Evolutionary conservation across 2,113 vertebrate species (phyloP), one percentile per base, ranked within the genome.

Genomic region (Epinephelus cyanopodus): DNA sequence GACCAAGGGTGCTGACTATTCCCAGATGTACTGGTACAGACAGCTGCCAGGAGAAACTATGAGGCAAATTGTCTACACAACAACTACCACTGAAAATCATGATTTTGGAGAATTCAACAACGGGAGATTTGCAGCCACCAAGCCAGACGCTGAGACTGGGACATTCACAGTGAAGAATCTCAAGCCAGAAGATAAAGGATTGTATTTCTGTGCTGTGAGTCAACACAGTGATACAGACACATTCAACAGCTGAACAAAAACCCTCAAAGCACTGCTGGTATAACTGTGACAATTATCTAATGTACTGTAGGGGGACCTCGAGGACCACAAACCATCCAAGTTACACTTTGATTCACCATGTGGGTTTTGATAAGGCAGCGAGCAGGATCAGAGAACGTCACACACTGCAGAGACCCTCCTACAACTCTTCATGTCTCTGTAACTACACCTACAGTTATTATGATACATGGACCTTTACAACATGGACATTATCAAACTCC

Each of bases 11-110:
- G 0, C 0, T 1, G 0, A 0, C 0, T 92, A 83, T 2, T 19
- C 0, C 39, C 70, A 90, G 58, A 95, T 95, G 93, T 93, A 93
- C 90, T 42, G 33, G 33, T 37, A 37, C 33, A 42, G 39, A 42
- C 39, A 42, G 74, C 84, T 67, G 21, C 87, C 84, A 12, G 90
- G 87, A 67, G 57, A 92, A 21, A 68, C 37, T 0, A 89, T 94
- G 83, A 69, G 60, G 13, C 73, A 70, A 14, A 79, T 94, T 0
- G 89, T 95, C 19, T 89, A 72, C 1, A 86, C 64, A 2, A 45
- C 2, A 2, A 3, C 1, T n/a, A n/a, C n/a, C n/a, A n/a, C n/a
- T n/a, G n/a, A n/a, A n/a, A 2, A n/a, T 63, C 0, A 0, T 1
- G 27, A 85, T 6, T 74, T 70, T 54, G 86, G 64, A 71, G 1